Conservation (phyloP, 1,140 invertebrate genomes). For the Bombus waltoni region DNA sequence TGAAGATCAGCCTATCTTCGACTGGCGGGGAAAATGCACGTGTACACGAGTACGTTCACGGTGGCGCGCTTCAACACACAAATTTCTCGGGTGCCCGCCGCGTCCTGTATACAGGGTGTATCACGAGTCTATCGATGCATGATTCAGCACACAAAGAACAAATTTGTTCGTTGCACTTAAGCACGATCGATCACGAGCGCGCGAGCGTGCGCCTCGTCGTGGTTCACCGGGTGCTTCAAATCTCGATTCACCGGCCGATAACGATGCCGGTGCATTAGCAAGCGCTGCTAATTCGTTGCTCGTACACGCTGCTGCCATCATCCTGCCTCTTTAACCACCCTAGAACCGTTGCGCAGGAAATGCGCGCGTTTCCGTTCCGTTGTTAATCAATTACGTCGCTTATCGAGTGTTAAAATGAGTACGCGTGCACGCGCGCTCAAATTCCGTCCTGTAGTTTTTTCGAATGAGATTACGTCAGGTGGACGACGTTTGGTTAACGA, state of each 20-base stretch:
- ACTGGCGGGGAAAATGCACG: conserved; percentile 43
- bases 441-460: background rate
- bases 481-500: background rate
- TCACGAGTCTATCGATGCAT: conserved; percentile 37
- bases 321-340: background rate
- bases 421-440: background rate
- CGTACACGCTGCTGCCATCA: conserved; percentile 9
- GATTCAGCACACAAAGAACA: conserved; percentile 46
- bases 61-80: conserved; percentile 15
- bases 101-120: background rate
- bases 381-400: conserved; percentile 49
- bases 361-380: conserved; percentile 39
- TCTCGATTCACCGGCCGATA: conserved; percentile 48
- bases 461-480: background rate
- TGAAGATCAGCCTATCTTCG: conserved; percentile 27
- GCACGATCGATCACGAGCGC: conserved; percentile 40
- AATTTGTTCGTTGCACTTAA: conserved; percentile 48
- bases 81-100: conserved; percentile 32
- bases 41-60: conserved; percentile 40
- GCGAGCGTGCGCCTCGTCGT: background rate
- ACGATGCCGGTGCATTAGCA: conserved; percentile 45
- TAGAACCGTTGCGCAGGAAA: conserved; percentile 19
- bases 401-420: conserved; percentile 30
- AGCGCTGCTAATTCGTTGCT: conserved; percentile 47
- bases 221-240: conserved; percentile 22